Percentiles rank a stretch among this genome's conserved stretches.
Conservation (phyloP, 2,797 vertebrate genomes). For the Lagodon rhomboides region DNA sequence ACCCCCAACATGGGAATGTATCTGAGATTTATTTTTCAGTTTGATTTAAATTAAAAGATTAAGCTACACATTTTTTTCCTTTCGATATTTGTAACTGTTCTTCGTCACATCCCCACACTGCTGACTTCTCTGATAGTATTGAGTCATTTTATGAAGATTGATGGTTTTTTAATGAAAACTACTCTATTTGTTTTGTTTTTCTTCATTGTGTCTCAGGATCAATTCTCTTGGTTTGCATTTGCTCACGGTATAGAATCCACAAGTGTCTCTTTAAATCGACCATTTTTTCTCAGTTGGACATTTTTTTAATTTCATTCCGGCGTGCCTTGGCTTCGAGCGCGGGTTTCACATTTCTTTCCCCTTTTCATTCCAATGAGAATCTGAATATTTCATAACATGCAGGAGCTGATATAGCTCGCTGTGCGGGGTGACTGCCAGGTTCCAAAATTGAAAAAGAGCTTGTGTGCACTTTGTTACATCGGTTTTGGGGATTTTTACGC, state of each 20-base stretch:
- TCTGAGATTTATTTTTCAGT: too few relatives aligned
- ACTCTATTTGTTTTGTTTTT: background rate
- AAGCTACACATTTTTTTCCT: too few relatives aligned
- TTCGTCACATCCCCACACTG: too few relatives aligned
- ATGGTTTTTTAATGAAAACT: background rate
- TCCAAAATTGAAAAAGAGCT: conserved; percentile 27
- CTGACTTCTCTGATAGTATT: background rate
- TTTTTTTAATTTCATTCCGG: conserved; percentile 1
- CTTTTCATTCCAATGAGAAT: conserved; percentile 36
- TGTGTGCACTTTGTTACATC: conserved; percentile 23
- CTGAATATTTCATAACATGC: conserved; percentile 59
- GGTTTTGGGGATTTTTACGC: conserved; percentile 24
- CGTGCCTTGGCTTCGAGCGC: background rate
- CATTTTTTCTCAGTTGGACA: conserved; percentile 15
- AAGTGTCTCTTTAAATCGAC: background rate
- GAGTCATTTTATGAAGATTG: background rate
- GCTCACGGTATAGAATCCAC: background rate
- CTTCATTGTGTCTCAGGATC: background rate
- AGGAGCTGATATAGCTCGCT: conserved; percentile 38
- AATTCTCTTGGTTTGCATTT: background rate
- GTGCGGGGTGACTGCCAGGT: conserved; percentile 22
- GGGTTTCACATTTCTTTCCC: conserved; percentile 28
- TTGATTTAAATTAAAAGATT: too few relatives aligned
- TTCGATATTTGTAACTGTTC: too few relatives aligned
- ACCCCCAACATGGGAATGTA: too few relatives aligned